These are phyloP conservation scores for Machimus atricapillus DNA, from an alignment of 2,888 invertebrate species.

Conservation along the genomic window DNA sequence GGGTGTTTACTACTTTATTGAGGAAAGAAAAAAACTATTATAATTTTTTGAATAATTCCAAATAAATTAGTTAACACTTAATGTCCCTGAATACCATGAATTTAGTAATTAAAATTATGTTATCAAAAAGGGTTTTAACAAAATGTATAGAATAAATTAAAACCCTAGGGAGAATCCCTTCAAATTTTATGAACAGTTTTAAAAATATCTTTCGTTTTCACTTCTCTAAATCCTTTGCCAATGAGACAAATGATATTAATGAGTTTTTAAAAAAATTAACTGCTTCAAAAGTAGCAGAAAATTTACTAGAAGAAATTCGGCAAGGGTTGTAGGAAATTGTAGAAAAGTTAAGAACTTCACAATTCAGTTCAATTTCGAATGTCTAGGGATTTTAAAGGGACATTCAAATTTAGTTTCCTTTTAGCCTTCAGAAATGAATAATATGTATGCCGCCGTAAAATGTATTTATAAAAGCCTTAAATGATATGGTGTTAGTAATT, in stretches of 20 bases:
- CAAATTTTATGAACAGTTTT: not conserved
- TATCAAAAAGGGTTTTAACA: not conserved
- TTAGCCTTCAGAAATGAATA: not conserved
- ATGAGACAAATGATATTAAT: not conserved
- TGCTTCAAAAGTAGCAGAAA: not conserved
- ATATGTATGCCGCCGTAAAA: not conserved
- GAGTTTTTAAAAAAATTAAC: not conserved
- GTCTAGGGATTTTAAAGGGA: not conserved
- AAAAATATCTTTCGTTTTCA: not conserved
- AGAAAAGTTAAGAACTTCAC: not conserved
- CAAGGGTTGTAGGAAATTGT: not conserved
- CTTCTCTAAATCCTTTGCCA: not conserved
- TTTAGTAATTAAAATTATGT: not conserved
- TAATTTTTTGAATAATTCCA: not conserved
- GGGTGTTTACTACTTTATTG: not conserved
- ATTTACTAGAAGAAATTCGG: not conserved
- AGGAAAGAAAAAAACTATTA: not conserved
- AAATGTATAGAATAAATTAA: not conserved
- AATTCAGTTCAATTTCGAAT: not conserved
- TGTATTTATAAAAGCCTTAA: not conserved
- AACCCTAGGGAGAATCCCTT: not conserved
- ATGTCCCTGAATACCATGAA: not conserved
- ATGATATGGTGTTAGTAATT: not conserved
- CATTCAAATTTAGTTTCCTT: not conserved
- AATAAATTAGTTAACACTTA: not conserved